Conservation (phyloP, 2,888 invertebrate species). For the Aricia artaxerxes region DNA sequence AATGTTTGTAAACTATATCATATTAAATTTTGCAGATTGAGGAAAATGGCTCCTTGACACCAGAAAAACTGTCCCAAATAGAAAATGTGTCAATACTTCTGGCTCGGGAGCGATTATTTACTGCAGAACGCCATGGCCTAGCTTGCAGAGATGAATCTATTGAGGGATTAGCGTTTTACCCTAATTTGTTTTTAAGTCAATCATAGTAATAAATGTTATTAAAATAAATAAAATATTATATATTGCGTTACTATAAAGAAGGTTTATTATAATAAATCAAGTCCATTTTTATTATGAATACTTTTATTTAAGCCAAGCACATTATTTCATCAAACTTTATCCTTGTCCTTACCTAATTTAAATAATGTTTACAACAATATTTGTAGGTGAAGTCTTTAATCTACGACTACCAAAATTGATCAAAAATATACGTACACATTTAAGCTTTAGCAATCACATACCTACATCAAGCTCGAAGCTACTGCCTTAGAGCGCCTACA, state of each 20-base stretch:
- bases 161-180: conserved; percentile 96
- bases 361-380: neutral
- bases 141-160: conserved; percentile 97
- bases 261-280: neutral
- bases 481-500: neutral
- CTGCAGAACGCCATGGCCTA: conserved; percentile 91
- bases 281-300: neutral
- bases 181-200: conserved; percentile 88
- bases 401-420: conserved; percentile 17
- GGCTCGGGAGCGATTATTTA: conserved; percentile 92
- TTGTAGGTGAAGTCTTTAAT: neutral
- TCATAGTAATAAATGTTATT: conserved; percentile 45
- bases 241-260: conserved; percentile 33
- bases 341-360: conserved; percentile 3
- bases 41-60: conserved; percentile 86
- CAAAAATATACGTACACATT: conserved; percentile 19
- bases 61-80: conserved; percentile 92
- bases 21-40: conserved; percentile 77
- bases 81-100: conserved; percentile 92
- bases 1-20: neutral
- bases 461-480: neutral
- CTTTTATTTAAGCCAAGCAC: conserved; percentile 38
- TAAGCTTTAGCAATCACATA: conserved; percentile 22
- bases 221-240: conserved; percentile 42
- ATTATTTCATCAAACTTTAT: conserved; percentile 26